Evolutionary conservation across 2,113 vertebrate genomes (phyloP).

Genomic region (Camelus bactrianus): DNA sequence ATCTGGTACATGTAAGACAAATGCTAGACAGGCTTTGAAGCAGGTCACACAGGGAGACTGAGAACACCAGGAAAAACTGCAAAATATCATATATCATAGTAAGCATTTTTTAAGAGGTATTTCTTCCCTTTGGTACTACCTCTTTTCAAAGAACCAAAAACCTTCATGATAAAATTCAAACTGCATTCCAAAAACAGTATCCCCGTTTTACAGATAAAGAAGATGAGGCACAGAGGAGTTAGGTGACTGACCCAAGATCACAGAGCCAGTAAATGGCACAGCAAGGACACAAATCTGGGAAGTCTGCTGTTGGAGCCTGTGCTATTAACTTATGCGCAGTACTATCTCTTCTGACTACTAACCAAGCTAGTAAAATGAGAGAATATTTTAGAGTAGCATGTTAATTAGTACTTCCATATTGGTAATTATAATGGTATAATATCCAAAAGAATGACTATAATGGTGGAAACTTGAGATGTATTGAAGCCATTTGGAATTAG

Average conservation of each 20-base stretch:
- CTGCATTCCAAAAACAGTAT: neutral
- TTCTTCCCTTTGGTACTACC: neutral
- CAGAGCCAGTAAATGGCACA: neutral
- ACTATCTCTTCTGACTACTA: neutral
- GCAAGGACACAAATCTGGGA: neutral
- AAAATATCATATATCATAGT: neutral
- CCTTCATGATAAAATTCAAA: neutral
- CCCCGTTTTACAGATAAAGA: neutral
- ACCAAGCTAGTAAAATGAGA: conserved; percentile 12
- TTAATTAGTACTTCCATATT: conserved; percentile 17
- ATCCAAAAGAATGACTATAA: neutral
- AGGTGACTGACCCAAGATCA: conserved; percentile 11
- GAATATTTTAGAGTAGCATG: conserved; percentile 5
- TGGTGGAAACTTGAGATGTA: neutral
- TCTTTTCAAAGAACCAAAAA: conserved; percentile 32
- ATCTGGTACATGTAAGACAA: neutral
- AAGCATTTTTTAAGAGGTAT: conserved; percentile 24
- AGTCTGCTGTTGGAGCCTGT: neutral
- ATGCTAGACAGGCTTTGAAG: neutral
- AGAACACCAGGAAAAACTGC: neutral
- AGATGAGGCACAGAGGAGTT: neutral
- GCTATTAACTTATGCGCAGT: neutral
- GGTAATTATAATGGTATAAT: neutral
- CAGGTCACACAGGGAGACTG: neutral
- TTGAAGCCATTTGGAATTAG: conserved; percentile 18